Evolutionary conservation across 2,113 vertebrate species (phyloP), one percentile per base, ranked within the genome.

Genomic region (Cololabis saira): DNA sequence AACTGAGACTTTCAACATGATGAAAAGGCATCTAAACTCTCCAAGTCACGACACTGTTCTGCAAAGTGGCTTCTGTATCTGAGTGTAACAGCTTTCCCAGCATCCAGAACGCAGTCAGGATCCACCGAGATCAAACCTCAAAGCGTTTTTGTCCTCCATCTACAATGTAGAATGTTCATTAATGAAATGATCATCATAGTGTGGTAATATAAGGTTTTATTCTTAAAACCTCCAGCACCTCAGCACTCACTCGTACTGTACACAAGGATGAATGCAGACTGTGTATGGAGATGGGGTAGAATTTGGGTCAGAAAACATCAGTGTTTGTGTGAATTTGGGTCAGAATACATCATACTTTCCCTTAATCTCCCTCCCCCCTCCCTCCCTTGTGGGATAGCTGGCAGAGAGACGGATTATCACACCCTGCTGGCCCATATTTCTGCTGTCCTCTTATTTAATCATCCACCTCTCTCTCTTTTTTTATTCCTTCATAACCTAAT

Each of bases 371-470:
- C 61, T 59, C 71, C 49, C 50, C 58, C 19, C 48, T 66, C 61
- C 7, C 71, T 84, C 83, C 74, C 85, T 67, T 75, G 77, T 84
- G 84, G 76, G 66, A 83, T 62, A 21, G 59, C 70, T 67, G 84
- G 74, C 76, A 84, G 72, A 61, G 76, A 88, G 76, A 87, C 73
- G 72, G 68, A 88, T 84, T 69, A 88, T 83, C 74, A 74, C 84
- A 77, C 68, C 78, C 82, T 71, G 81, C 77, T 89, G 86, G 76
- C 86, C 89, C 83, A 84, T 74, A 90, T 89, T 83, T 65, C 61
- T 54, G 41, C 62, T 7, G 66, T 70, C 44, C 61, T 21, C 55
- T 72, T 58, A 0, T 77, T 84, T 76, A 79, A 86, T 84, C 75
- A 80, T 83, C 67, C 48, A 3, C 14, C 71, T 37, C 19, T 53